phyloP scores from a whole-genome alignment of 2,113 vertebrate genomes.

The Oreochromis spilurus region DNA sequence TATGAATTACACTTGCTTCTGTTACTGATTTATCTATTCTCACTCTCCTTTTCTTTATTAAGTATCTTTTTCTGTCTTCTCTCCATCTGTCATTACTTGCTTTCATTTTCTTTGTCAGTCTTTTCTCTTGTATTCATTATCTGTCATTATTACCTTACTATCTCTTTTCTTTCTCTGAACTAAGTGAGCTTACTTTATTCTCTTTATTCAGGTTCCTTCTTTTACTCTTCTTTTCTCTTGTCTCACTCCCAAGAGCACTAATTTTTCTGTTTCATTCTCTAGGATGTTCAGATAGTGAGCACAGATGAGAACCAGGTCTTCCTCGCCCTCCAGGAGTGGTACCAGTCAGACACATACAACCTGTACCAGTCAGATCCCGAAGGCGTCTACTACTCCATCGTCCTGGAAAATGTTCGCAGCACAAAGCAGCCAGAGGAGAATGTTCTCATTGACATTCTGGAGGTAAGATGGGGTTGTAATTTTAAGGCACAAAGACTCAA shows the following conservation, averaged over 20 bases:
- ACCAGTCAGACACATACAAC: slow-evolving; percentile 92
- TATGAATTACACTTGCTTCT: not conserved
- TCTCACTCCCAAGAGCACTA: not conserved
- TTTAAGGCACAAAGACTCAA: not conserved
- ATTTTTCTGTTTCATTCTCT: not conserved
- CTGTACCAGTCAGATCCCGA: slow-evolving; percentile 91
- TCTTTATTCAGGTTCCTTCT: not conserved
- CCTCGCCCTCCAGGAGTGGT: slow-evolving; percentile 93
- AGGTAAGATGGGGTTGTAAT: slow-evolving; percentile 71
- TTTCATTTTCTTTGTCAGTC: not conserved
- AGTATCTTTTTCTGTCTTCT: not conserved
- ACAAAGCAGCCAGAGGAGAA: slow-evolving; percentile 89
- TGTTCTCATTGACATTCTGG: slow-evolving; percentile 88
- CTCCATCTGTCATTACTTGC: not conserved
- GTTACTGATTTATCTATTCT: not conserved
- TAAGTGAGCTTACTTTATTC: not conserved
- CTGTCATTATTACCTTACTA: not conserved
- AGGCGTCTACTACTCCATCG: slow-evolving; percentile 83
- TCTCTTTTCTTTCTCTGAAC: not conserved
- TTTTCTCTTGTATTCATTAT: not conserved
- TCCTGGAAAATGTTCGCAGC: slow-evolving; percentile 89
- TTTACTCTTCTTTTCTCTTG: not conserved
- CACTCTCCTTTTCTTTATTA: not conserved
- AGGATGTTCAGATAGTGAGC: slow-evolving; percentile 95
- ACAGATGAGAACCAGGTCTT: slow-evolving; percentile 93